Percentiles rank a stretch among this genome's conserved stretches.
phyloP scores from a whole-genome alignment of 2,888 invertebrate genomes.

The Hermaeophaga mercurialis region DNA sequence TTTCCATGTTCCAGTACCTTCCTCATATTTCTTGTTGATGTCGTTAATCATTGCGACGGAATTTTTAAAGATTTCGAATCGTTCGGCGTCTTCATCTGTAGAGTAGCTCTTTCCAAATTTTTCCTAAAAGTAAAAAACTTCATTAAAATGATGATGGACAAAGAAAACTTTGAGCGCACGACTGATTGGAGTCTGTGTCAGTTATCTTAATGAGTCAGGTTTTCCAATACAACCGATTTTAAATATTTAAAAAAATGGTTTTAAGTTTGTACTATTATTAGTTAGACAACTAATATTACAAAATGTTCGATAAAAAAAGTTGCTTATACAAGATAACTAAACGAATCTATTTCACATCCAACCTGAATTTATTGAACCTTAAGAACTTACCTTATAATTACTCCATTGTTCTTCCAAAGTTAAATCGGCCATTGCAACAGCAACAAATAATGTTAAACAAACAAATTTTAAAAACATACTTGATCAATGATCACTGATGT shows the following conservation, averaged over 20 bases:
- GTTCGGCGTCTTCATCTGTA: neutral
- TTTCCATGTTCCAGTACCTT: neutral
- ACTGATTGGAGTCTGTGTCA: too few species aligned
- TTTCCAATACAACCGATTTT: neutral
- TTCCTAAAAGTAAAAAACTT: neutral
- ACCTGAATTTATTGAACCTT: too few species aligned
- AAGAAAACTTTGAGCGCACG: too few species aligned
- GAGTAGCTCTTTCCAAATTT: neutral
- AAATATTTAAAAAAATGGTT: neutral
- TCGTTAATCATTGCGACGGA: neutral
- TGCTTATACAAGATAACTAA: neutral
- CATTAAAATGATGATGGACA: too few species aligned
- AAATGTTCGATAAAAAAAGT: neutral
- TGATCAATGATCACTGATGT: neutral
- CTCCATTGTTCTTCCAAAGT: neutral
- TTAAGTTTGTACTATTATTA: neutral
- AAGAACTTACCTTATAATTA: neutral
- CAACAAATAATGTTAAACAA: neutral
- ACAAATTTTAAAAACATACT: neutral
- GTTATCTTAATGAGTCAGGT: too few species aligned
- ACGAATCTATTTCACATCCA: too few species aligned
- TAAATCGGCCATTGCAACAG: neutral
- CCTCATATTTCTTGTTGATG: neutral
- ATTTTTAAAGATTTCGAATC: neutral
- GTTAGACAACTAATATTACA: neutral